Percentiles rank a stretch among this genome's conserved stretches.
phyloP scores from a whole-genome alignment of 2,888 invertebrate genomes.

The Leptogaster cylindrica region DNA sequence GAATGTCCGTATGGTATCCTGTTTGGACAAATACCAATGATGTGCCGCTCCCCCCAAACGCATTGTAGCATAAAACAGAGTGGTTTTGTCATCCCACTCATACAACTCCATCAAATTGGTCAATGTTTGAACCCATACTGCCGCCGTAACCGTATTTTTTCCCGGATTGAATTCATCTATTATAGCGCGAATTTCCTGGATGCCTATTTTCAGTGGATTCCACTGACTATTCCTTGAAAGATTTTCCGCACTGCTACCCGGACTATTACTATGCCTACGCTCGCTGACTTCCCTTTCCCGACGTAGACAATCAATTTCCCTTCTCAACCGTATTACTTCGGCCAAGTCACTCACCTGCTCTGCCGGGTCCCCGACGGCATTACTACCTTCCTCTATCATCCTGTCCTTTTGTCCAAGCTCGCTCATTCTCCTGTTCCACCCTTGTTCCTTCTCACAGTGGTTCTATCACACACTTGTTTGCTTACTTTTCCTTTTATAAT shows the following conservation, averaged over 20 bases:
- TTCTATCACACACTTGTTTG: no score
- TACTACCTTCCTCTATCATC: no score
- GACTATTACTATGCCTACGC: background rate
- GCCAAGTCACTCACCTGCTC: background rate
- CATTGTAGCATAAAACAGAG: slow-evolving; percentile 47
- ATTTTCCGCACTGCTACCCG: background rate
- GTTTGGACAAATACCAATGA: slow-evolving; percentile 48
- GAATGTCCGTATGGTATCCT: slow-evolving; percentile 47
- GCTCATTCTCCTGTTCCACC: no score
- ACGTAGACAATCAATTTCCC: slow-evolving; percentile 1
- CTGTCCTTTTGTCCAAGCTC: no score
- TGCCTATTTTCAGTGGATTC: background rate
- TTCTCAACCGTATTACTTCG: background rate
- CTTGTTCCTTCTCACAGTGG: no score
- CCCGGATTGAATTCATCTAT: background rate
- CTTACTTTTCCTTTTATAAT: no score
- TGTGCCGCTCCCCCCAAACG: slow-evolving; percentile 49
- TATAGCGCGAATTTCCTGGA: background rate
- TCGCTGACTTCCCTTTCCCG: background rate
- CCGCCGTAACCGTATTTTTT: background rate
- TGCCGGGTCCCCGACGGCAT: slow-evolving; percentile 10
- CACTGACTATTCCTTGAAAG: background rate
- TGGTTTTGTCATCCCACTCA: slow-evolving; percentile 7
- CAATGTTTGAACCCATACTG: background rate
- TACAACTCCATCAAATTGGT: background rate